Evolutionary conservation across 2,888 invertebrate species (phyloP), one percentile per base, ranked within the genome.

Genomic region (Mayetiola destructor): DNA sequence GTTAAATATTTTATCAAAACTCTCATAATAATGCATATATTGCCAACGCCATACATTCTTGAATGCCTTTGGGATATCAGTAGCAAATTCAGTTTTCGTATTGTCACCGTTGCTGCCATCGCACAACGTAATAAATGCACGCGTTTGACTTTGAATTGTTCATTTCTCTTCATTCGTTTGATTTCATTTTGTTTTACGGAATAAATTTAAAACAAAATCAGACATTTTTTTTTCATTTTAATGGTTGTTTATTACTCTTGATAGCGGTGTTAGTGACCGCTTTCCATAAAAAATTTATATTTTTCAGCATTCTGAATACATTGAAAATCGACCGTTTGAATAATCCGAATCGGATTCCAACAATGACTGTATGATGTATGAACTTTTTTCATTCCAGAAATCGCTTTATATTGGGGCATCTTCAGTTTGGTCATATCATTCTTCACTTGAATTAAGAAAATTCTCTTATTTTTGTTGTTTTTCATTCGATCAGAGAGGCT

Each of bases 221-320:
- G 32, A 32, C 6, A 32, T 9, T 32, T 27, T 27, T 2, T n/a
- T 14, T 12, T 42, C 12, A 12, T 42, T 42, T 8, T 42, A 18
- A 42, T 42, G 42, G 23, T 12, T 42, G 42, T 12, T 37, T n/a
- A n/a, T n/a, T n/a, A n/a, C n/a, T n/a, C 3, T 48, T 48, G 27
- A 48, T 48, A 48, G 48, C 48, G 14, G 27, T 27, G 48, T 27
- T 48, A 27, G 23, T 48, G 48, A 27, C 48, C 48, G 48, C 27
- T 48, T 48, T 27, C 27, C 27, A 48, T 48, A 48, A 48, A 48
- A 27, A 27, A 48, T 48, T 48, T 27, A 48, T 48, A 27, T 48
- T 48, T 48, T n/a, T n/a, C n/a, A n/a, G n/a, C n/a, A 48, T 48
- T 6, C 48, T 27, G 48, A 27, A 48, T 48, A 27, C 48, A 48